phyloP scores from a whole-genome alignment of 2,797 vertebrate species.

The Melanotaenia pygmaea region DNA sequence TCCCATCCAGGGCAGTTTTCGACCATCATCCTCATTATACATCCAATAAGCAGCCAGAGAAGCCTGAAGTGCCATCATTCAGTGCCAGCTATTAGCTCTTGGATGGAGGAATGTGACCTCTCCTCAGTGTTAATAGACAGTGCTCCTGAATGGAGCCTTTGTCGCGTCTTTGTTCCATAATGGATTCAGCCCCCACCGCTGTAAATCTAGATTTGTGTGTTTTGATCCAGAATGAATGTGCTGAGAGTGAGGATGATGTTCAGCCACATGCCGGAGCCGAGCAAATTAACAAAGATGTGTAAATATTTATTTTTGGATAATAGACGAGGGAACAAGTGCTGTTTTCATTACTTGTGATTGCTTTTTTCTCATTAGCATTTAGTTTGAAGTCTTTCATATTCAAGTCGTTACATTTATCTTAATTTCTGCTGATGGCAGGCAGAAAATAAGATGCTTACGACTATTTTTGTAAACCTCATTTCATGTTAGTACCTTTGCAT shows the following conservation, averaged over 20 bases:
- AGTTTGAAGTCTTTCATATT: slow-evolving; percentile 21
- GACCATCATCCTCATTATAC: slow-evolving; percentile 43
- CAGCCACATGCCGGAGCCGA: slow-evolving; percentile 29
- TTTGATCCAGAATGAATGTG: slow-evolving; percentile 35
- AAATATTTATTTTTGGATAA: slow-evolving; percentile 40
- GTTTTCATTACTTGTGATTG: slow-evolving; percentile 19
- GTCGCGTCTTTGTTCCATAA: slow-evolving; percentile 63
- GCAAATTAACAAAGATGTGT: slow-evolving; percentile 49
- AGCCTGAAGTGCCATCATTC: slow-evolving; percentile 35
- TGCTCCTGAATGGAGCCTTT: slow-evolving; percentile 73
- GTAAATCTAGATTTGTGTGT: slow-evolving; percentile 44
- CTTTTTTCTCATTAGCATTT: slow-evolving; percentile 38
- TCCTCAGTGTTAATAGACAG: slow-evolving; percentile 72
- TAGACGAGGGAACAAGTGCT: slow-evolving; percentile 5
- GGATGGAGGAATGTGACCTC: slow-evolving; percentile 75
- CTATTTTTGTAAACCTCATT: background rate
- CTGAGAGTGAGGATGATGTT: slow-evolving; percentile 2
- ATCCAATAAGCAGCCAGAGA: slow-evolving; percentile 35
- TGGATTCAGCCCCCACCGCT: slow-evolving; percentile 37
- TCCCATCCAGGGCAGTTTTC: slow-evolving; percentile 28
- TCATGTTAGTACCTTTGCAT: slow-evolving; percentile 1
- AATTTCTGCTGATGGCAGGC: slow-evolving; percentile 17
- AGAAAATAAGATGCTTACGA: background rate
- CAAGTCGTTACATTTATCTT: slow-evolving; percentile 45
- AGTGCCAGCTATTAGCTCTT: slow-evolving; percentile 55